Evolutionary conservation across 2,888 invertebrate species (phyloP).

Genomic region (Carabus problematicus): DNA sequence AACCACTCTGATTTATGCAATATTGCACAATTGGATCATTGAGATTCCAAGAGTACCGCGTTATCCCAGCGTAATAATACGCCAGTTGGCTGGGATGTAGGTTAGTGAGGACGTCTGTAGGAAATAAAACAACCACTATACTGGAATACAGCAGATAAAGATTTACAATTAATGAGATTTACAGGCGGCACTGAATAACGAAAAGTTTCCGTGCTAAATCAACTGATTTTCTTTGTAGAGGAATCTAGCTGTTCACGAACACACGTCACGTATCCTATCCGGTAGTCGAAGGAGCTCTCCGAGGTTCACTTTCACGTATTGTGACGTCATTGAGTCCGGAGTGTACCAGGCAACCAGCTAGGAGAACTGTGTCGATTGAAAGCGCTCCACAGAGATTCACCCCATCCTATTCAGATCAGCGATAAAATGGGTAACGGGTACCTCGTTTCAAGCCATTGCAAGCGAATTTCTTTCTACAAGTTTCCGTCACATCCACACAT

Average conservation of each 20-base stretch:
- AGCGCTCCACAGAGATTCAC: slow-evolving; percentile 19
- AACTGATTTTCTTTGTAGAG: slow-evolving; percentile 28
- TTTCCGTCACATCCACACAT: not conserved
- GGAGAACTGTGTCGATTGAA: slow-evolving; percentile 1
- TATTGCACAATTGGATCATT: too few species aligned
- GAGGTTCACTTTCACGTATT: slow-evolving; percentile 16
- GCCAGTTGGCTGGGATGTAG: too few species aligned
- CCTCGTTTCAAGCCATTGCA: slow-evolving; percentile 3
- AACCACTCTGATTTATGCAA: too few species aligned
- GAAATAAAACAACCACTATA: not conserved
- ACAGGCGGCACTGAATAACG: slow-evolving; percentile 24
- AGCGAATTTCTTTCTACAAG: slow-evolving; percentile 13
- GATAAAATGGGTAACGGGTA: slow-evolving; percentile 25
- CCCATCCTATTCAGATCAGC: slow-evolving; percentile 28
- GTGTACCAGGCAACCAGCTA: not conserved
- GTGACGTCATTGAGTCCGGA: not conserved
- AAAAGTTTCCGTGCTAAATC: slow-evolving; percentile 35
- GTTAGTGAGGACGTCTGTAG: too few species aligned
- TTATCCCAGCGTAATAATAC: too few species aligned
- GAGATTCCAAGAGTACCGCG: too few species aligned
- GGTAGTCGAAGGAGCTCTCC: not conserved
- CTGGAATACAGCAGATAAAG: slow-evolving; percentile 28
- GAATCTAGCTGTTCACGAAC: slow-evolving; percentile 4
- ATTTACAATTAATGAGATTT: slow-evolving; percentile 26
- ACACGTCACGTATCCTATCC: slow-evolving; percentile 29